Evolutionary conservation across 2,888 invertebrate species (phyloP).

Genomic region (Chouioia cunea): DNA sequence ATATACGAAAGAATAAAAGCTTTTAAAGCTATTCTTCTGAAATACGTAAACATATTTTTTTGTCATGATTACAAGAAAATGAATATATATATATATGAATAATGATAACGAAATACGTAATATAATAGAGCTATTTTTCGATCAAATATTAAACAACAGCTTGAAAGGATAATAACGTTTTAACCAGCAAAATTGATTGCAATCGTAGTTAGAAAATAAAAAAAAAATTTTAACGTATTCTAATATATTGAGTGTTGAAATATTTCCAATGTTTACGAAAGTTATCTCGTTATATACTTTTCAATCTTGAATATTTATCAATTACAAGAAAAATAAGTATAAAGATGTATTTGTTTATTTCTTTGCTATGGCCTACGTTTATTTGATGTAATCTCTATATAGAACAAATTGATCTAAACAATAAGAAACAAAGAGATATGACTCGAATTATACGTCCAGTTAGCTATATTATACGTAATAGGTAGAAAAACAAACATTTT

Average conservation of each 20-base stretch:
- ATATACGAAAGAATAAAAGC: no score
- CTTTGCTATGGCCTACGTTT: neutral
- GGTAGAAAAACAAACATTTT: conserved; percentile 31
- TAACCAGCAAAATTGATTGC: conserved; percentile 13
- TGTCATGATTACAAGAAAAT: neutral
- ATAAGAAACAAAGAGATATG: neutral
- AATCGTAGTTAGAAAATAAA: neutral
- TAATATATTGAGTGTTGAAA: conserved; percentile 41
- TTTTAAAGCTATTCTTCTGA: no score
- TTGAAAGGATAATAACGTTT: conserved; percentile 10
- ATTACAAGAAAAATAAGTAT: neutral
- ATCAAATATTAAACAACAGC: conserved; percentile 26
- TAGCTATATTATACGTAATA: conserved; percentile 18
- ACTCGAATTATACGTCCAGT: conserved; percentile 38
- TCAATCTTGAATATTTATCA: neutral
- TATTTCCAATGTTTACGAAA: conserved; percentile 34
- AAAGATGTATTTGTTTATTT: neutral
- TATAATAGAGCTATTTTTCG: conserved; percentile 31
- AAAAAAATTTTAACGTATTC: conserved; percentile 2
- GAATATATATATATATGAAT: neutral
- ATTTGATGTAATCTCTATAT: conserved; percentile 6
- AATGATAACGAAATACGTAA: neutral
- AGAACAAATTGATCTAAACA: neutral
- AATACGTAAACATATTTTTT: no score
- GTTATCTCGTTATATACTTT: conserved; percentile 9